Evolutionary conservation across 2,113 vertebrate species (phyloP), one percentile per base, ranked within the genome.

Genomic region (Pygoscelis antarcticus): DNA sequence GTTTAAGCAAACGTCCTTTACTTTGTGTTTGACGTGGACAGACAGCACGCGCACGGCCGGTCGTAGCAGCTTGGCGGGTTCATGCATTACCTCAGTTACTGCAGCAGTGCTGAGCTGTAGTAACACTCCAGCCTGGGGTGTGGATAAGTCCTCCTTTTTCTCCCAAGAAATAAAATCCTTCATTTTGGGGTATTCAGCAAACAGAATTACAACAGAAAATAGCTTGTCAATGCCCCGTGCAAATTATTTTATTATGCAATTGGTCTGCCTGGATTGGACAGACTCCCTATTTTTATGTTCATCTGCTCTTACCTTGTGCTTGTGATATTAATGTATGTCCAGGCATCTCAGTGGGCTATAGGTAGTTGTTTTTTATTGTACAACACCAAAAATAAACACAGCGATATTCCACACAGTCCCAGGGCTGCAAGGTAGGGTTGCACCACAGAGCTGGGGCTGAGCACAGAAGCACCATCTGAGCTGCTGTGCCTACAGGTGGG

Each of bases 181-280:
- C 34, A 0, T 78, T 66, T 84, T 42, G 38, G 51, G 65, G 29
- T 38, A 5, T 30, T 55, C 69, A 34, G 51, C 42, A 34, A 77
- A 68, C 11, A 81, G n/a, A 55, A 57, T 47, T 55, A 52, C 29
- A 51, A 34, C 11, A 60, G 55, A 17, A 81, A 84, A 34, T 1
- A 70, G 12, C 55, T 72, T 32, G 11, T 42, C 0, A 0, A 7
- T 52, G 57, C 38, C 55, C 66, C 7, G 0, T 4, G 22, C 21
- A 61, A 25, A 25, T 36, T 13, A 10, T 18, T 42, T 70, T 42
- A 36, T 61, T 18, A 10, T 10, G 29, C 11, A 27, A 22, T 51
- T 23, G 27, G 22, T 32, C 58, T 64, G 44, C 14, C 40, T 36
- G 85, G 46, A 26, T 58, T 26, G 57, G 64, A 27, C 12, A 57